Evolutionary conservation across 2,113 vertebrate genomes (phyloP).

Genomic region (Cricetomys ansorgei): DNA sequence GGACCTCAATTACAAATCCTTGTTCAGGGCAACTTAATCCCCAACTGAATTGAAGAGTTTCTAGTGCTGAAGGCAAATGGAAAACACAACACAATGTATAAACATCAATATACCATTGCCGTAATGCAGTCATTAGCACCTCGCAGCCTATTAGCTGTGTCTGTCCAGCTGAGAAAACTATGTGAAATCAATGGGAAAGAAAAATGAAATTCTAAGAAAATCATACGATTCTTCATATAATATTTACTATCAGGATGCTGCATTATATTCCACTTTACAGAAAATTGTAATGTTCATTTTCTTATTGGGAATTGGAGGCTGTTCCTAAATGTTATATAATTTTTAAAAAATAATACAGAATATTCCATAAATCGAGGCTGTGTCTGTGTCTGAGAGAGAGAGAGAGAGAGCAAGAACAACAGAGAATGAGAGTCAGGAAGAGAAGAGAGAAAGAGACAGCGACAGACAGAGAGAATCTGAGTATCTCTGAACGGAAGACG

Average conservation of each 20-base stretch:
- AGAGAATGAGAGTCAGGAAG: no score
- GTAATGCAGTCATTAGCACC: not conserved
- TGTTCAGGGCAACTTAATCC: not conserved
- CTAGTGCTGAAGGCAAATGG: not conserved
- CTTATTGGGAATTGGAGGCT: not conserved
- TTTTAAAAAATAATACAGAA: not conserved
- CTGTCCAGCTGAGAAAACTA: not conserved
- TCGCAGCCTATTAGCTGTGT: accelerated
- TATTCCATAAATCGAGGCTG: not conserved
- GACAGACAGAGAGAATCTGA: not conserved
- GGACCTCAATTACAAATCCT: not conserved
- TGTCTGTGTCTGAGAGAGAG: not conserved
- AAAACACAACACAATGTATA: not conserved
- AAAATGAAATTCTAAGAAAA: slow-evolving; percentile 5
- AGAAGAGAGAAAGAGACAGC: not conserved
- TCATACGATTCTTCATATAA: not conserved
- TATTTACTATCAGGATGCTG: not conserved
- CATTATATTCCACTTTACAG: not conserved
- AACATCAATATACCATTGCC: not conserved
- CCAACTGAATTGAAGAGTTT: not conserved
- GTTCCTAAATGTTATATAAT: slow-evolving; percentile 9
- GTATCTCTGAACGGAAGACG: not conserved
- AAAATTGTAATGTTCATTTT: slow-evolving; percentile 35
- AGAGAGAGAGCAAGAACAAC: not conserved
- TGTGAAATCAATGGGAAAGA: not conserved